Evolutionary conservation across 2,113 vertebrate species (phyloP).

Genomic region (Sminthopsis crassicaudata): DNA sequence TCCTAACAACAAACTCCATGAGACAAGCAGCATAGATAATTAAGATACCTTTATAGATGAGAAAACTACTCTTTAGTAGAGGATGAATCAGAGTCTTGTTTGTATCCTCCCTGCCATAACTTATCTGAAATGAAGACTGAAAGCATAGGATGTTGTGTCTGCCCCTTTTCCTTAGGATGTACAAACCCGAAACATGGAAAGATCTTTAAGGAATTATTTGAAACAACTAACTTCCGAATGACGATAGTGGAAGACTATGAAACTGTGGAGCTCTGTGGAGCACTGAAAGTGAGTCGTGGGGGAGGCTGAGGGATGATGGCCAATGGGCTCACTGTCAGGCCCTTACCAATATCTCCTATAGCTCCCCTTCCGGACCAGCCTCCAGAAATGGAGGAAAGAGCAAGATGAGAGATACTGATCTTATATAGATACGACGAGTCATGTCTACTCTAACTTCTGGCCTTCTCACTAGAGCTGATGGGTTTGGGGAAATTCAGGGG

Average conservation of each 20-base stretch:
- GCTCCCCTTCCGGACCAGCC: not conserved
- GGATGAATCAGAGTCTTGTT: not conserved
- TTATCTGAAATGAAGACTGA: not conserved
- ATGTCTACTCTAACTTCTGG: too few relatives aligned
- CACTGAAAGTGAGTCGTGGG: conserved; percentile 86
- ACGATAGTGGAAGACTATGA: conserved; percentile 87
- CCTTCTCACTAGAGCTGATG: not conserved
- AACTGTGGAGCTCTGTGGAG: conserved; percentile 91
- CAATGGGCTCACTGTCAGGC: not conserved
- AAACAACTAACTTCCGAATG: conserved; percentile 91
- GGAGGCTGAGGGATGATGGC: not conserved
- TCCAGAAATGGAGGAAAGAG: not conserved
- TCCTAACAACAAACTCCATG: not conserved
- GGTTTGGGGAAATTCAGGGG: not conserved
- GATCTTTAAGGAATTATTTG: conserved; percentile 90
- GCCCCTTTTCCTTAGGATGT: conserved; percentile 81
- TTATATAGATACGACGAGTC: rapidly evolving
- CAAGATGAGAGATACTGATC: not conserved
- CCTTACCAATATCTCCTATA: rapidly evolving
- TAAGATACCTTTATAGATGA: not conserved
- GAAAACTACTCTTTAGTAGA: not conserved
- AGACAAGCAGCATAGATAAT: not conserved
- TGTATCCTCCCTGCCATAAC: not conserved
- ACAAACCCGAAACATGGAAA: conserved; percentile 84
- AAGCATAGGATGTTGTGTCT: not conserved